These are phyloP conservation scores for Habrosyne pyritoides DNA, from an alignment of 2,888 invertebrate species.

Conservation along the genomic window DNA sequence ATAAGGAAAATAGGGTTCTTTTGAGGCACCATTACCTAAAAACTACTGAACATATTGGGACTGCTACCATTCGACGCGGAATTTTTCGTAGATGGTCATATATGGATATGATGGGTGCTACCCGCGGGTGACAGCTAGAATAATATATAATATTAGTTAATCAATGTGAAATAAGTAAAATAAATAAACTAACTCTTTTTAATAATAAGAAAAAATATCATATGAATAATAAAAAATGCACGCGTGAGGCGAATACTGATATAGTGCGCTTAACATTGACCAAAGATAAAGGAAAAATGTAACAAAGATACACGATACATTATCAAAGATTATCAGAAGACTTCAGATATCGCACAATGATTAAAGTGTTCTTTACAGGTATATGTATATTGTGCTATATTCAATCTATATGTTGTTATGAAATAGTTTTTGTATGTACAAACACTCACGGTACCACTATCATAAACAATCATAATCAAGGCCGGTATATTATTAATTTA, in stretches of 20 bases:
- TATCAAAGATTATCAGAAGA: constrained; percentile 61
- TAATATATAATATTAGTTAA: no score
- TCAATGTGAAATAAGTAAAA: no score
- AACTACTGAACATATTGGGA: no score
- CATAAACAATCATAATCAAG: background rate
- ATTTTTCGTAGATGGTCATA: no score
- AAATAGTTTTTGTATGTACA: background rate
- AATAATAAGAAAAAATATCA: no score
- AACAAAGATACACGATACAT: constrained; percentile 35
- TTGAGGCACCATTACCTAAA: no score
- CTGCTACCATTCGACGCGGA: no score
- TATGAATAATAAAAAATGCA: background rate
- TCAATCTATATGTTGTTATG: background rate
- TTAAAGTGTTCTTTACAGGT: constrained; percentile 20
- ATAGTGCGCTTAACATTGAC: constrained; percentile 21
- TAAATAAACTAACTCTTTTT: no score
- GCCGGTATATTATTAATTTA: background rate
- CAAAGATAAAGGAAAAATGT: constrained; percentile 31
- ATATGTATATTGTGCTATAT: background rate
- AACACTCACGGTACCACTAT: background rate
- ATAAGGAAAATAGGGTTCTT: no score
- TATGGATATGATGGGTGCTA: no score
- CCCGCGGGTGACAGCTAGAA: no score
- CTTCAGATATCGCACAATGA: constrained; percentile 50
- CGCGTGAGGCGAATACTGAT: background rate